Conservation (phyloP, 1,140 invertebrate genomes). For the Adoxophyes honmai region DNA sequence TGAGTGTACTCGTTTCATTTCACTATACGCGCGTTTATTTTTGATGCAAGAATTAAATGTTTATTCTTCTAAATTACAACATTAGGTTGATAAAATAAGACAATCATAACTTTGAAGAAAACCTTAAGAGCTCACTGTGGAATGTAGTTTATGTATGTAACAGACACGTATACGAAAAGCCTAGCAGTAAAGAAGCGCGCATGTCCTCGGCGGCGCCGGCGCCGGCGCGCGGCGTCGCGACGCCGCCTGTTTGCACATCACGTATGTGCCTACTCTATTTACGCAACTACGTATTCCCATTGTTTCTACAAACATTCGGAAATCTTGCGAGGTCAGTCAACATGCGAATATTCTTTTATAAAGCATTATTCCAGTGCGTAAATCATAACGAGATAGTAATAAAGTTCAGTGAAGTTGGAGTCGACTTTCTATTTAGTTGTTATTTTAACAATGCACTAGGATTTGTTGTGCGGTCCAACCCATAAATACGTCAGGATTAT, state of each 20-base stretch:
- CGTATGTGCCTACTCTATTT: constrained; percentile 61
- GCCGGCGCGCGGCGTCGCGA: constrained; percentile 44
- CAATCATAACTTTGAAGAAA: too few species aligned
- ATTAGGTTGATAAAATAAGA: too few species aligned
- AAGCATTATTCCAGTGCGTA: background rate
- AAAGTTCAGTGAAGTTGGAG: background rate
- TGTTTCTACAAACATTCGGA: constrained; percentile 49
- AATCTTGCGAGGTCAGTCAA: constrained; percentile 27
- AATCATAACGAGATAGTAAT: background rate
- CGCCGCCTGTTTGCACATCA: constrained; percentile 58
- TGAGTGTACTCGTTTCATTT: too few species aligned
- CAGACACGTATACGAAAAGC: too few species aligned
- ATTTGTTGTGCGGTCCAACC: background rate
- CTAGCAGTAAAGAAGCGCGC: constrained; percentile 17
- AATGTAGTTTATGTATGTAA: too few species aligned
- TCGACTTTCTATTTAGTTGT: background rate
- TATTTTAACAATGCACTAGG: background rate
- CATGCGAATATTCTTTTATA: background rate
- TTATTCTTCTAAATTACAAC: too few species aligned
- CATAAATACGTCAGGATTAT: constrained; percentile 15
- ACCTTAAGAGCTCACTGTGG: too few species aligned
- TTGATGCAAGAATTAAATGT: too few species aligned
- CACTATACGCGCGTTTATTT: too few species aligned
- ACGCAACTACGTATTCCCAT: constrained; percentile 53
- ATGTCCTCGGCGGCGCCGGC: constrained; percentile 37